Evolutionary conservation across 2,113 vertebrate genomes (phyloP), one percentile per base, ranked within the genome.

Genomic region (Nothobranchius kuhntae): DNA sequence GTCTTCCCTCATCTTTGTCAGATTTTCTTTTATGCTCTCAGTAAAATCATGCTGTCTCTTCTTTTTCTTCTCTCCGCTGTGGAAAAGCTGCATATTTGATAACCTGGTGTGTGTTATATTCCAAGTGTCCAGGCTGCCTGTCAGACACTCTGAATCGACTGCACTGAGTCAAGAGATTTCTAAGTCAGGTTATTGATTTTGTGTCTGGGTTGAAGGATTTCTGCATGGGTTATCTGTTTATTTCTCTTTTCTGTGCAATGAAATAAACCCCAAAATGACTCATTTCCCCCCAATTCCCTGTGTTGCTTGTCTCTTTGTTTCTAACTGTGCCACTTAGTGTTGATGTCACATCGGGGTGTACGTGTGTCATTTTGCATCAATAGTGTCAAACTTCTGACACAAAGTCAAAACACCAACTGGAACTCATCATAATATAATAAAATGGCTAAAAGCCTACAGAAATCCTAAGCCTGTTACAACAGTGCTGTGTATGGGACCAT

Each of bases 31-130:
- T 15, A 21, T 46, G 7, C 21, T 21, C 38, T 64, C 46, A 44
- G 73, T 53, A 53, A 9, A 47, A 38, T n/a, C 67, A 57, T 53
- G 44, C 35, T 15, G 44, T 44, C 52, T 59, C 47, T 60, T 50
- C 21, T 40, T 2, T 30, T 36, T n/a, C 42, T 14, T 4, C 44
- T 52, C 57, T 47, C 61, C 65, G 50, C 66, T 78, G 62, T 76
- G 73, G 54, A 54, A 55, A 62, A 53, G 46, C 61, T 83, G 72
- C 78, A 85, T 83, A 85, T 85, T 85, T 83, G 53, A 84, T 77
- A 66, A 77, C 45, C n/a, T 9, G 14, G 65, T 42, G 61, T 75
- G 68, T 59, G 52, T 79, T 77, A 72, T 46, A 78, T 15, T 78
- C 54, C 68, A 68, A 13, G n/a, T 24, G 15, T 55, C 59, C 51